Base-by-base conservation (phyloP, 2,888 invertebrate genomes). In the Polietes domitor region DNA sequence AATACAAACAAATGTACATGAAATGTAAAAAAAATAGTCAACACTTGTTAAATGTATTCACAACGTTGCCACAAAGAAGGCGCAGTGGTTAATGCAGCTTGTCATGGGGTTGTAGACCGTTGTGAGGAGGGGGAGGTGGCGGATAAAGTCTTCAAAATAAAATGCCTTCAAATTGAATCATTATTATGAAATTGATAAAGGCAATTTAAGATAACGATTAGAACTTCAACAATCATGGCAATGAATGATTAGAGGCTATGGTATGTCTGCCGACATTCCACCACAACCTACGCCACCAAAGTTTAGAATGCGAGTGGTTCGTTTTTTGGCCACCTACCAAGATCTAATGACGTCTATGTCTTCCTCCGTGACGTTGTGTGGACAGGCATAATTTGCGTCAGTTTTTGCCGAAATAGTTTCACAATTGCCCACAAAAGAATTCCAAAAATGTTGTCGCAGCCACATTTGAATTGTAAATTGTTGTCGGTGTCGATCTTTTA, bases 51-150 rank as follows among this genome's bases (percentile, higher is more conserved):
- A 65, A 65, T 65, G 15, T 32, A 63, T 65, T 15, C 21, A 43
- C 24, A 68, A 21, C 24, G n/a, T 68, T 68, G 19, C 24, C 37
- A 68, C 68, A 68, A 68, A 68, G 68, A 21, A 41, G 15, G 37
- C 21, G 19, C 15, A 61, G n/a, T 5, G n/a, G 61, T 28, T 47
- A 32, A 12, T 47, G 61, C 28, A 61, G 61, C 21, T 26, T n/a
- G n/a, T n/a, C n/a, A n/a, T n/a, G n/a, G n/a, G n/a, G n/a, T n/a
- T n/a, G n/a, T n/a, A n/a, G n/a, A n/a, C n/a, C n/a, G n/a, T n/a
- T n/a, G n/a, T n/a, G n/a, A n/a, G n/a, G n/a, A n/a, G 26, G 24
- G n/a, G 28, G n/a, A 61, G 15, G 28, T 15, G n/a, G 47, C n/a
- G 7, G 32, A 32, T n/a, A 32, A 32, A 12, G 47, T 47, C 3